A percentile compares a stretch with the other conserved stretches of the same genome.
These are phyloP conservation scores for Adelognathus sp. DNA, from an alignment of 2,888 invertebrate species.

Conservation along the genomic window DNA sequence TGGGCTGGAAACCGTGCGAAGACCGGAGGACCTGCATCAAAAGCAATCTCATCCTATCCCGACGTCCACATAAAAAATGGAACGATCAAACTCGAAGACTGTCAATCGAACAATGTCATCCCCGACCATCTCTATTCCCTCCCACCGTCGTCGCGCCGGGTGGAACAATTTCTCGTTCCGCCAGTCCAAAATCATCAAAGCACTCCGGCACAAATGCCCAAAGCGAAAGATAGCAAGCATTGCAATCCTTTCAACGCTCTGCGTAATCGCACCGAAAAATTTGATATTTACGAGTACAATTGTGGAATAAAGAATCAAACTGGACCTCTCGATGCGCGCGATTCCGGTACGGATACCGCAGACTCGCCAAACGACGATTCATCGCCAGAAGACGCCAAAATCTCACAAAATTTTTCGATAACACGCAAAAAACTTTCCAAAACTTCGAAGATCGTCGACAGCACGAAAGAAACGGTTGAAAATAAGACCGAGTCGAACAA, in stretches of 20 bases:
- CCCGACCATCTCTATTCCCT: conserved; percentile 3
- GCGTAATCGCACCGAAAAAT: background rate
- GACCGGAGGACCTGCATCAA: background rate
- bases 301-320: background rate
- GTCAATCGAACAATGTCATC: background rate
- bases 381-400: background rate
- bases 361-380: background rate
- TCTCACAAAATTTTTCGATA: background rate
- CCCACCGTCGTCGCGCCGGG: background rate
- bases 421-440: background rate
- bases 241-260: conserved; percentile 8
- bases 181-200: background rate
- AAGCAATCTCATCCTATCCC: background rate
- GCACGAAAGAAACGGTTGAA: background rate
- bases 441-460: background rate
- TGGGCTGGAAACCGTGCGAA: background rate
- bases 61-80: background rate
- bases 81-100: background rate
- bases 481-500: background rate
- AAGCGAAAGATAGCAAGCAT: background rate
- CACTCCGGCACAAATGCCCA: background rate
- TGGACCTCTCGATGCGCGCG: background rate
- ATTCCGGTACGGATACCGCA: background rate
- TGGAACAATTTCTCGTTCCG: background rate
- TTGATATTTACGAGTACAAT: background rate